Base-by-base conservation (phyloP, 2,797 vertebrate genomes). In the Typhlichthys subterraneus region DNA sequence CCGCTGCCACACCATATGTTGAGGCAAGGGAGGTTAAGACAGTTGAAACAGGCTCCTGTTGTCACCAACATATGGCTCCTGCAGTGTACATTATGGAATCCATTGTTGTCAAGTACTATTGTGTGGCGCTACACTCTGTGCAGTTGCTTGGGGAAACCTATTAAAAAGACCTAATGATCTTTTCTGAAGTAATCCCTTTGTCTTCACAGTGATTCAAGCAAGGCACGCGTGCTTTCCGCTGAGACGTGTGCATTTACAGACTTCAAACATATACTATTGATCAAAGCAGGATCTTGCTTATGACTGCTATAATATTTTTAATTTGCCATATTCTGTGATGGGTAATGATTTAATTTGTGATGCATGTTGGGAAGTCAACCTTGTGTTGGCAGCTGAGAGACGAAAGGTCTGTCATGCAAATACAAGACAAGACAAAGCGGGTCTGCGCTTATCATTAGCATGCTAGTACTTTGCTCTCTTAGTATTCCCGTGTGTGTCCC, bases 1-100 rank as follows among this genome's bases (percentile, higher is more conserved):
- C 67, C 58, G 57, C 67, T 61, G 73, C 57, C 52, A 38, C 54
- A 72, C 85, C 88, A 86, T 88, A 87, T 89, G 87, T 81, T 87
- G 65, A 82, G 70, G 72, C 69, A 72, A 80, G 81, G 77, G 10
- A 69, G 61, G 75, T 67, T 76, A 55, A 56, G 64, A 65, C 58
- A 6, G 63, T 65, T 76, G 69, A 70, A 73, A 59, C 63, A 77
- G 61, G 14, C 2, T 79, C 75, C 72, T 63, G 79, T 85, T 67
- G 73, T 85, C 78, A 69, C 49, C 29, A 57, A 48, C 84, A 81
- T 83, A 88, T 85, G 84, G 80, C 62, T 81, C 74, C 70, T 4
- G 60, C 63, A 67, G 80, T 15, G 77, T 29, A 51, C 77, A 63
- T 70, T 65, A 82, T 70, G 64, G 17, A 59, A 69, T 59, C 71